A percentile compares a stretch with the other conserved stretches of the same genome.
Evolutionary conservation across 2,113 vertebrate species (phyloP).

Genomic region (Rattus norvegicus): DNA sequence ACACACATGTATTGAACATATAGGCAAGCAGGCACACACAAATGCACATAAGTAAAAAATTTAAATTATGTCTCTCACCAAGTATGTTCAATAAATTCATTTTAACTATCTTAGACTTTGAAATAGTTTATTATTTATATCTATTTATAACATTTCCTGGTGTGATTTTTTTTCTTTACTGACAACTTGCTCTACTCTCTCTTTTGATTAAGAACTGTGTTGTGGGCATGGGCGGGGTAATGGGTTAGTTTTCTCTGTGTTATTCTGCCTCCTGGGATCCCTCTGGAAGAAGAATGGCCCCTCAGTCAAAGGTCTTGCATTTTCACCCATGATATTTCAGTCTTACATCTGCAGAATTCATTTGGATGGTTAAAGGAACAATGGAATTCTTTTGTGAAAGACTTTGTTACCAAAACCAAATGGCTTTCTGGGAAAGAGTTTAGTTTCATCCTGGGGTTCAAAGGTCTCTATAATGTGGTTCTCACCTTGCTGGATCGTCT

Average conservation of each 20-base stretch:
- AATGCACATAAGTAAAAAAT: neutral
- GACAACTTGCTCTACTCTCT: neutral
- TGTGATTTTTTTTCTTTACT: neutral
- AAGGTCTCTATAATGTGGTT: neutral
- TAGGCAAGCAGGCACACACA: neutral
- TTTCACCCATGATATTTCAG: neutral
- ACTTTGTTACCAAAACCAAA: neutral
- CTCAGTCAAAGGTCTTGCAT: neutral
- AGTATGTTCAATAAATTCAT: neutral
- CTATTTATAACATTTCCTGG: neutral
- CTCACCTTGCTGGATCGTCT: accelerated
- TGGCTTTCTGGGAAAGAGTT: neutral
- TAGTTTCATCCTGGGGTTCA: neutral
- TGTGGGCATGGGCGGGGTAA: neutral
- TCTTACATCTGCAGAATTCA: neutral
- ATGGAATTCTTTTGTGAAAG: neutral
- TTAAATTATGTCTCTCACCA: neutral
- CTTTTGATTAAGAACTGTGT: neutral
- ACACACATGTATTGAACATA: neutral
- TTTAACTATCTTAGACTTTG: conserved; percentile 6
- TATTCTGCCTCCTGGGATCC: neutral
- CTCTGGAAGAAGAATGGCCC: neutral
- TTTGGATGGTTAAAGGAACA: neutral
- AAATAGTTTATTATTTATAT: neutral
- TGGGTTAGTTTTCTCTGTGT: neutral